A percentile compares a stretch with the other conserved stretches of the same genome.
phyloP scores from a whole-genome alignment of 2,113 vertebrate genomes.

The Euleptes europaea region DNA sequence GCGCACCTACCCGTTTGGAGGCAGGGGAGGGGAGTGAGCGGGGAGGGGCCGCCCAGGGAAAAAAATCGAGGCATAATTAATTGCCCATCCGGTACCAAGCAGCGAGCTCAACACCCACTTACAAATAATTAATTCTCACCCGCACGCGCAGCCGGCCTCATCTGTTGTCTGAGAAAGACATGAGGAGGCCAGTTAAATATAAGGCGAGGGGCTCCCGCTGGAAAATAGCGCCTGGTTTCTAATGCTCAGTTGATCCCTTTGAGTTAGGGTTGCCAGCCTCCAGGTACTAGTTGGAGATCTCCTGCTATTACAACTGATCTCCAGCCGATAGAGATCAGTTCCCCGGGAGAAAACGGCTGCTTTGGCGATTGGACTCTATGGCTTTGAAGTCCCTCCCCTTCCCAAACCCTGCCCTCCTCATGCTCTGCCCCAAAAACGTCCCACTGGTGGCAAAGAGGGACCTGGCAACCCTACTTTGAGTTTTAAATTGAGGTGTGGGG shows the following conservation, averaged over 20 bases:
- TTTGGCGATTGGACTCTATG: no score
- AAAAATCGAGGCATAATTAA: slow-evolving; percentile 3
- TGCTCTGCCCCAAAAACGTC: no score
- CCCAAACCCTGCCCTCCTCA: no score
- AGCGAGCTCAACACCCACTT: not conserved
- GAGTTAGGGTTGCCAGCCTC: no score
- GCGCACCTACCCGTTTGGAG: slow-evolving; percentile 25
- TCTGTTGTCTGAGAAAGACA: not conserved
- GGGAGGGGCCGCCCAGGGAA: not conserved
- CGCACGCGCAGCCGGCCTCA: not conserved
- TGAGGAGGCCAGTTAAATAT: not conserved
- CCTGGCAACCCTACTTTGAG: no score
- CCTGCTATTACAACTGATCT: no score
- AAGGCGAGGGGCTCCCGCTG: not conserved
- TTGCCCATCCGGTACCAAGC: not conserved
- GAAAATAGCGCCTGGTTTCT: not conserved
- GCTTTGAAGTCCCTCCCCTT: no score
- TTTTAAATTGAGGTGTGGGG: not conserved
- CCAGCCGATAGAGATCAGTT: no score
- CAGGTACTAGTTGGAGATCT: no score
- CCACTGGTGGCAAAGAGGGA: no score
- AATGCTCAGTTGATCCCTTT: not conserved
- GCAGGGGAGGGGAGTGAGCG: not conserved
- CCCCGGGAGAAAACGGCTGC: no score
- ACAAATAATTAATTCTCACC: slow-evolving; percentile 7